Evolutionary conservation across 2,113 vertebrate genomes (phyloP), one percentile per base, ranked within the genome.

Genomic region (Sturnus vulgaris): DNA sequence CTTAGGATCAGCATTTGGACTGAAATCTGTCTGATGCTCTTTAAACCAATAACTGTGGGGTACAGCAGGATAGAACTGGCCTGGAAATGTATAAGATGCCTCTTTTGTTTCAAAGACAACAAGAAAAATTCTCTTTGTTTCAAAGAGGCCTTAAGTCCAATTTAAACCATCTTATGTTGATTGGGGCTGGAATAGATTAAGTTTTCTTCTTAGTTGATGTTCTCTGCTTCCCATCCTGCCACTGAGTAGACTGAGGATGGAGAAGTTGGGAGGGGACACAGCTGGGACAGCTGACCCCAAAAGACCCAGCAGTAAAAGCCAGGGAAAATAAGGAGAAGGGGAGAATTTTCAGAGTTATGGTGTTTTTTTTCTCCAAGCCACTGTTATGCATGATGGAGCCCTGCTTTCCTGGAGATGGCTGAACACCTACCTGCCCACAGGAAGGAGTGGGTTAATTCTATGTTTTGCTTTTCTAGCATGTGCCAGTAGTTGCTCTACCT

Each of bases 341-440:
- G 14, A 35, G 13, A 37, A 40, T 19, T 1, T 23, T 68, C 9
- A 25, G 49, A 70, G 4, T 18, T 7, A 33, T 18, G 9, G 9
- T 7, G 5, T 35, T 63, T 69, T 2, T 2, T 64, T 61, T 56
- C 40, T 63, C 42, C 12, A 65, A 35, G 33, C 12, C n/a, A 24
- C 10, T 15, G 3, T 8, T 21, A 53, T 2, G 5, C 5, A 2
- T 35, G 17, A 63, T 27, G 23, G 31, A 73, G 4, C 4, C 30
- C 49, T 63, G 6, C 14, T 56, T 57, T 80, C 18, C 44, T 73
- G 60, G 23, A 65, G 23, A 33, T 33, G 22, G 3, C 23, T 65
- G 52, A 81, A 37, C 33, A 52, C 4, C 15, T 52, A 3, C 23
- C 27, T 21, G 27, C 12, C 27, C 44, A 39, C 24, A 20, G 15